These are phyloP conservation scores for Criorhina ranunculi DNA, from an alignment of 2,888 invertebrate species.

Conservation along the genomic window DNA sequence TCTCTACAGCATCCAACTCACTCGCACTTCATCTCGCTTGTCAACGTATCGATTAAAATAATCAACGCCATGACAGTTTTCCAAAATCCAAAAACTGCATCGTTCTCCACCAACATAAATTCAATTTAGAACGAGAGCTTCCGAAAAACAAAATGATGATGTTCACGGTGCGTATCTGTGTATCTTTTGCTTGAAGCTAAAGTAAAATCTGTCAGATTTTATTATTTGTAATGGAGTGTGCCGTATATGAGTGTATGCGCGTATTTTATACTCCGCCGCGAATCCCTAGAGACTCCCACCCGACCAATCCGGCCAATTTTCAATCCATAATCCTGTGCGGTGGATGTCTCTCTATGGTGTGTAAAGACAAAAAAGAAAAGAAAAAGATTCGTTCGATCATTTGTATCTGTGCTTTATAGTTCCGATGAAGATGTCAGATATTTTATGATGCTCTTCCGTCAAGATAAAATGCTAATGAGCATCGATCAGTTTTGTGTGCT, in stretches of 20 bases:
- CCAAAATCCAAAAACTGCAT: slow-evolving; percentile 52
- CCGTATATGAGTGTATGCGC: slow-evolving; percentile 2
- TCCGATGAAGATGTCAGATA: slow-evolving; percentile 78
- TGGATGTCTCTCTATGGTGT: slow-evolving; percentile 41
- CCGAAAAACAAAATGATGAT: slow-evolving; percentile 43
- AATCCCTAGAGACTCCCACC: slow-evolving; percentile 62
- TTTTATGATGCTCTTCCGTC: slow-evolving; percentile 79
- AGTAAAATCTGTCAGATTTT: slow-evolving; percentile 73
- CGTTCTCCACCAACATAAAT: slow-evolving; percentile 52
- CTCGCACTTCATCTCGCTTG: slow-evolving; percentile 54
- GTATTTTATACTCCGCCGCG: slow-evolving; percentile 33
- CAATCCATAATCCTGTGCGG: slow-evolving; percentile 69
- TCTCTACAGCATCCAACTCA: too few relatives aligned
- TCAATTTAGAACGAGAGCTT: slow-evolving; percentile 64
- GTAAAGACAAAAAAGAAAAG: slow-evolving; percentile 1
- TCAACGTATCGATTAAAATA: slow-evolving; percentile 68
- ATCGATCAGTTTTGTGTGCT: slow-evolving; percentile 70
- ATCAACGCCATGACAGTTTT: slow-evolving; percentile 62
- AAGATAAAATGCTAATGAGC: slow-evolving; percentile 79
- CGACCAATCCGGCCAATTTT: slow-evolving; percentile 60
- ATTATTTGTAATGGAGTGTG: slow-evolving; percentile 65
- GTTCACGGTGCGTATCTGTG: slow-evolving; percentile 18
- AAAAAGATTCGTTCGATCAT: slow-evolving; percentile 67
- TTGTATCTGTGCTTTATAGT: slow-evolving; percentile 77
- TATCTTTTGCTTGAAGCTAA: slow-evolving; percentile 32